phyloP scores from a whole-genome alignment of 2,113 vertebrate species.

The Bubalus kerabau region DNA sequence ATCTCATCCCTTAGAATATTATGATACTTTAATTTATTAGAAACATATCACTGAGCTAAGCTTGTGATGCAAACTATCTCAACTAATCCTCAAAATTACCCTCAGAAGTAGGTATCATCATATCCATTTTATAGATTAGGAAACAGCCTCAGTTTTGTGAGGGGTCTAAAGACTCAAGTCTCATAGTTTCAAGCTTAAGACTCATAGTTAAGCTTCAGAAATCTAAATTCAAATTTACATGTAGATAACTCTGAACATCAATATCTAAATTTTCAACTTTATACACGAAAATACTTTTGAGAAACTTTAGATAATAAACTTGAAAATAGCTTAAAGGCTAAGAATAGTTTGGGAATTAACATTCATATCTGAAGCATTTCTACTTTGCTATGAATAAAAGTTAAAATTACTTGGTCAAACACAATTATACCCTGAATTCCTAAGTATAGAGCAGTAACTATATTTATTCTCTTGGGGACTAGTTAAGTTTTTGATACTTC shows the following conservation, averaged over 20 bases:
- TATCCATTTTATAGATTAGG: background rate
- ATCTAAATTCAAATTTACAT: background rate
- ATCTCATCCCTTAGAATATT: background rate
- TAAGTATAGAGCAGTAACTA: background rate
- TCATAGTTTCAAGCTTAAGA: background rate
- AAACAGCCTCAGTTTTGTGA: background rate
- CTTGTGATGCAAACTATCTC: background rate
- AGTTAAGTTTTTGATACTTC: background rate
- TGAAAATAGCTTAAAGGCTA: background rate
- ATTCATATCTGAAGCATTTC: background rate
- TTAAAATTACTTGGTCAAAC: background rate
- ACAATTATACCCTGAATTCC: background rate
- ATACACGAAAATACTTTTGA: background rate
- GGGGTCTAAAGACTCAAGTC: background rate
- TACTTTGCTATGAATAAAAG: background rate
- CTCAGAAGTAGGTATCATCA: background rate
- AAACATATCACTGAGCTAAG: background rate
- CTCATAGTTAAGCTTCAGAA: background rate
- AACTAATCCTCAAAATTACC: background rate
- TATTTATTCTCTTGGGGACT: background rate
- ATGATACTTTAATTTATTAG: background rate
- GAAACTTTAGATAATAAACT: conserved; percentile 26
- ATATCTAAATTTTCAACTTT: background rate
- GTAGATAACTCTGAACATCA: background rate
- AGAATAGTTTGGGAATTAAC: background rate